Conservation (phyloP, 2,888 invertebrate species). For the Rhabditoides inermis region DNA sequence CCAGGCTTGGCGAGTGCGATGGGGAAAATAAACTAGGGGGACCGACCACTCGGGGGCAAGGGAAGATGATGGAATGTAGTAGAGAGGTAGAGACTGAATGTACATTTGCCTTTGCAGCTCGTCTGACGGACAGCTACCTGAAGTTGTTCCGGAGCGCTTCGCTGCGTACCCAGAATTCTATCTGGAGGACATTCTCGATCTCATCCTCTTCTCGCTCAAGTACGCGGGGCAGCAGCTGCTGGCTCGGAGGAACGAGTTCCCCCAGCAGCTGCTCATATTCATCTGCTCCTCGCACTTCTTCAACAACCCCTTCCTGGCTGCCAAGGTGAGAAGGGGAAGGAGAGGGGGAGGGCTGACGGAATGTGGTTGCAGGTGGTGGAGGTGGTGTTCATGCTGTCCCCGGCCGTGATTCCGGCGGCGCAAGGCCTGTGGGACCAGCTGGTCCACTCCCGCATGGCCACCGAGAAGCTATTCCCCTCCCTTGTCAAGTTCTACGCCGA, state of each 20-base stretch:
- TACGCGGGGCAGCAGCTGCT: not conserved
- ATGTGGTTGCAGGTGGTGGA: slow-evolving; percentile 28
- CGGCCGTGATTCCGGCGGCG: slow-evolving; percentile 12
- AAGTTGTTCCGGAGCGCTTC: slow-evolving; percentile 68
- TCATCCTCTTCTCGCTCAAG: slow-evolving; percentile 83
- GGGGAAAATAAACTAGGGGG: not conserved
- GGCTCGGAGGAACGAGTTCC: slow-evolving; percentile 65
- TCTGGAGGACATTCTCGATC: slow-evolving; percentile 92
- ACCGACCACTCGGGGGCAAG: no score
- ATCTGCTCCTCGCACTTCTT: slow-evolving; percentile 82
- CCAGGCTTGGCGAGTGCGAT: not conserved
- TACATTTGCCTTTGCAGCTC: slow-evolving; percentile 2
- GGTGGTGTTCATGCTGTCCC: slow-evolving; percentile 28
- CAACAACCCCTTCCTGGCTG: slow-evolving; percentile 89
- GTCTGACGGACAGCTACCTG: slow-evolving; percentile 43
- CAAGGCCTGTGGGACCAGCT: slow-evolving; percentile 19
- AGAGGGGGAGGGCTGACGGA: not conserved
- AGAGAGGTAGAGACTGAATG: no score
- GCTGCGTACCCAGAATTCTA: slow-evolving; percentile 89
- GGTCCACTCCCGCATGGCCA: slow-evolving; percentile 63
- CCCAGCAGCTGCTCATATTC: slow-evolving; percentile 78
- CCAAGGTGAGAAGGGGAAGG: slow-evolving; percentile 62
- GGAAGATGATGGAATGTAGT: no score
- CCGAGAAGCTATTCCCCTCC: slow-evolving; percentile 73
- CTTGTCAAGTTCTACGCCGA: slow-evolving; percentile 93